Conservation (phyloP, 2,113 vertebrate species). For the Rostratula benghalensis region DNA sequence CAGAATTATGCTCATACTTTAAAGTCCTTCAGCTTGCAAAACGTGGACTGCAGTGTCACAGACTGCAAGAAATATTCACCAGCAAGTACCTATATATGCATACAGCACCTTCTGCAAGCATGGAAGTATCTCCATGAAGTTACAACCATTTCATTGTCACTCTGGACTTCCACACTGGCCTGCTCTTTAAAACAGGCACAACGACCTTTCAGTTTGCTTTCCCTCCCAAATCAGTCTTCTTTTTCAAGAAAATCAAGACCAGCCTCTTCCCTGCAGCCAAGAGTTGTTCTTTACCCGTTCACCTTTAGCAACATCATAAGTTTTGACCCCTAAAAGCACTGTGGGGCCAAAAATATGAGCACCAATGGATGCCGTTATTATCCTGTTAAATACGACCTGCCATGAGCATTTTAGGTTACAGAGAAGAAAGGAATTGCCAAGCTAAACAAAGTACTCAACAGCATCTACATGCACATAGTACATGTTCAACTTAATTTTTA, state of each 20-base stretch:
- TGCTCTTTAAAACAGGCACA: neutral
- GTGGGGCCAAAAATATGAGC: neutral
- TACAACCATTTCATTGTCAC: neutral
- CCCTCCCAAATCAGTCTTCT: neutral
- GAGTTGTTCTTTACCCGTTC: neutral
- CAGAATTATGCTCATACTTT: neutral
- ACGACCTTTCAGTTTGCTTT: neutral
- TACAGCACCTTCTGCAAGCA: neutral
- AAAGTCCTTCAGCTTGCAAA: neutral
- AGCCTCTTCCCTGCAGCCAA: neutral
- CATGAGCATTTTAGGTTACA: neutral
- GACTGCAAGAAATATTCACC: neutral
- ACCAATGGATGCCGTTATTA: neutral
- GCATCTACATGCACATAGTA: neutral
- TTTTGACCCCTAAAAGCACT: neutral
- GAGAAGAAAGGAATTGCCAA: neutral
- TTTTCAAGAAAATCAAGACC: neutral
- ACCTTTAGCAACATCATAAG: neutral
- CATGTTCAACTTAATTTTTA: neutral
- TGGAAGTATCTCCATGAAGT: neutral
- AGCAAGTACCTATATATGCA: rapidly evolving
- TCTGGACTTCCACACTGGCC: neutral
- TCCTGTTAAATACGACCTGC: neutral
- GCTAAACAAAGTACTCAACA: neutral
- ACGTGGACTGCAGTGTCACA: rapidly evolving